These are phyloP conservation scores for Ophthalmolycus amberensis DNA, from an alignment of 2,113 vertebrate genomes.

Conservation along the genomic window DNA sequence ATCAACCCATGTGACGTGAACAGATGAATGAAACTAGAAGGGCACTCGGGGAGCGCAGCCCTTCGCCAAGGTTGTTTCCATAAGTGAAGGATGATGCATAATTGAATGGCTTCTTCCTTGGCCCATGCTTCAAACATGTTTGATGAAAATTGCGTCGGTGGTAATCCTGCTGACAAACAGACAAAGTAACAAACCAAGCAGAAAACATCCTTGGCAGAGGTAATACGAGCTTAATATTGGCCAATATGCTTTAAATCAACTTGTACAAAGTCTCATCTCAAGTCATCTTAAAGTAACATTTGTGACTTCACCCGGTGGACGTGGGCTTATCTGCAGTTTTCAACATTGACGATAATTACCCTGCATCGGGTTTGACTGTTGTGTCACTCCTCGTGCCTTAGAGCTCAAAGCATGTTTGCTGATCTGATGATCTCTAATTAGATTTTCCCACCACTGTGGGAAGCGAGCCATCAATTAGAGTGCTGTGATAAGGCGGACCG, in stretches of 20 bases:
- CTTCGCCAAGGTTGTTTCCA: not conserved
- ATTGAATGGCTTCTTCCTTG: not conserved
- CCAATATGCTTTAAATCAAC: conserved; percentile 4
- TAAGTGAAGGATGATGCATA: not conserved
- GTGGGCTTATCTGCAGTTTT: conserved; percentile 19
- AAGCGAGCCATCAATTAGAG: conserved; percentile 79
- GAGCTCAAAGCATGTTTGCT: conserved; percentile 65
- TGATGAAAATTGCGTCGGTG: not conserved
- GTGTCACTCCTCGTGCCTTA: conserved; percentile 60
- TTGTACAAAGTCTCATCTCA: not conserved
- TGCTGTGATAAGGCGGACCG: conserved; percentile 58
- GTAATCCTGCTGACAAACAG: not conserved
- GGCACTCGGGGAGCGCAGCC: not conserved
- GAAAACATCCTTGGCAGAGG: not conserved
- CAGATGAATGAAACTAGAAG: not conserved
- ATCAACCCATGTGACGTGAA: not conserved
- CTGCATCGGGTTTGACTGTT: conserved; percentile 37
- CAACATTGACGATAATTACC: conserved; percentile 40
- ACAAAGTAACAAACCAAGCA: not conserved
- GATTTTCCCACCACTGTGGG: conserved; percentile 70
- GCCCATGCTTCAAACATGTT: not conserved
- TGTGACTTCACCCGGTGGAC: not conserved
- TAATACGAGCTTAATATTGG: too few relatives aligned
- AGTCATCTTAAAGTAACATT: not conserved
- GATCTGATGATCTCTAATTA: conserved; percentile 77